Percentiles rank a stretch among this genome's conserved stretches.
Evolutionary conservation across 2,797 vertebrate genomes (phyloP).

Genomic region (Hoplostethus atlanticus): DNA sequence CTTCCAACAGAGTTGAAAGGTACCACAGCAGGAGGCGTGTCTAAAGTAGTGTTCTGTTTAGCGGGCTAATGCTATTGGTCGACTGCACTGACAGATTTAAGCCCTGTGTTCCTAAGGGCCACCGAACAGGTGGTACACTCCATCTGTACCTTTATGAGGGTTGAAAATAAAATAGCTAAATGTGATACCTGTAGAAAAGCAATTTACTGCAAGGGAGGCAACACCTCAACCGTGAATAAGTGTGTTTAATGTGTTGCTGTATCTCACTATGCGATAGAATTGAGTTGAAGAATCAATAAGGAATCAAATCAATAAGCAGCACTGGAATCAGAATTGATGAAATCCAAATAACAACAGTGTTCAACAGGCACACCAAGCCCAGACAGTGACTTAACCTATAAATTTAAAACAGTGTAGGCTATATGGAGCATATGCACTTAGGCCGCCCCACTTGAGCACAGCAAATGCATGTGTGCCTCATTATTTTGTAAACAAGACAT

Average conservation of each 20-base stretch:
- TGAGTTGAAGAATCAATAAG: not conserved
- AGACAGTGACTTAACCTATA: not conserved
- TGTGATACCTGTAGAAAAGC: constrained; percentile 2
- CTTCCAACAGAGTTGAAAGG: not conserved
- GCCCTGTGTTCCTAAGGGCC: constrained; percentile 13
- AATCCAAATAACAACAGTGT: not conserved
- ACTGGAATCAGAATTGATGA: not conserved
- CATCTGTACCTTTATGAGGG: constrained; percentile 31
- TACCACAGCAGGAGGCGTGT: not conserved
- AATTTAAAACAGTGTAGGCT: not conserved
- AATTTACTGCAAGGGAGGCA: not conserved
- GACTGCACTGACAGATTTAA: constrained; percentile 22
- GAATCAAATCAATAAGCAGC: not conserved
- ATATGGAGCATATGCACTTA: constrained; percentile 11
- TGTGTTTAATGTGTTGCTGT: constrained; percentile 7
- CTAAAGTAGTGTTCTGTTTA: not conserved
- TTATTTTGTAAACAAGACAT: constrained; percentile 5
- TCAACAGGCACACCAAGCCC: constrained; percentile 2
- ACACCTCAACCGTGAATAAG: constrained; percentile 18
- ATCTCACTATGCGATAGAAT: not conserved
- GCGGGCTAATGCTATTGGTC: not conserved
- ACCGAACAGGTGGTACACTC: constrained; percentile 35
- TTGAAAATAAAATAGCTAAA: constrained; percentile 9
- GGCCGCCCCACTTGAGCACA: not conserved
- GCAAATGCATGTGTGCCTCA: not conserved